phyloP scores from a whole-genome alignment of 2,888 invertebrate species.

The Ischnura elegans region DNA sequence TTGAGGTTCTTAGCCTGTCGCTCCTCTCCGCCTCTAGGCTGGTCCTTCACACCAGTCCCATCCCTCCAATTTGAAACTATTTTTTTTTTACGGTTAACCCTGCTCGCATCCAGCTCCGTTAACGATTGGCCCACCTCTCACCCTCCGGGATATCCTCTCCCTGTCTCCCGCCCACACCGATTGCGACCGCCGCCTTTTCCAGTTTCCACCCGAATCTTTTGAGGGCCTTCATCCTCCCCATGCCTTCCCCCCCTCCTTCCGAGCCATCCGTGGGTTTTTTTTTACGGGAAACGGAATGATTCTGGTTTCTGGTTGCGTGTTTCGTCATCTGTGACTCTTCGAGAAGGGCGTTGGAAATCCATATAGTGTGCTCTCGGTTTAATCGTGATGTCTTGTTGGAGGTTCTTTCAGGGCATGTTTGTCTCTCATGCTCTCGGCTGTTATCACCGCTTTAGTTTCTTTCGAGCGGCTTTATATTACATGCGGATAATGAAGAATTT shows the following conservation, averaged over 20 bases:
- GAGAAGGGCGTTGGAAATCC: background rate
- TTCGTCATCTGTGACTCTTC: background rate
- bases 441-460: too few relatives aligned
- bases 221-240: background rate
- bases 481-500: too few relatives aligned
- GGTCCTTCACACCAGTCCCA: background rate
- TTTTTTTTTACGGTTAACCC: constrained; percentile 27
- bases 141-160: background rate
- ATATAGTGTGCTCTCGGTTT: too few relatives aligned
- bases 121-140: background rate
- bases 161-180: background rate
- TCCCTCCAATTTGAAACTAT: background rate
- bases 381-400: too few relatives aligned
- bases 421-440: too few relatives aligned
- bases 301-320: background rate
- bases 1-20: background rate
- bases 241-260: background rate
- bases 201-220: background rate
- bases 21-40: constrained; percentile 24
- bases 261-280: background rate
- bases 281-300: background rate
- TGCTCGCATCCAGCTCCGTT: background rate
- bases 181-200: background rate
- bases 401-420: too few relatives aligned
- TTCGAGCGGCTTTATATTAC: too few relatives aligned